Evolutionary conservation across 1,140 invertebrate species (phyloP), one percentile per base, ranked within the genome.

Genomic region (Maconellicoccus hirsutus): DNA sequence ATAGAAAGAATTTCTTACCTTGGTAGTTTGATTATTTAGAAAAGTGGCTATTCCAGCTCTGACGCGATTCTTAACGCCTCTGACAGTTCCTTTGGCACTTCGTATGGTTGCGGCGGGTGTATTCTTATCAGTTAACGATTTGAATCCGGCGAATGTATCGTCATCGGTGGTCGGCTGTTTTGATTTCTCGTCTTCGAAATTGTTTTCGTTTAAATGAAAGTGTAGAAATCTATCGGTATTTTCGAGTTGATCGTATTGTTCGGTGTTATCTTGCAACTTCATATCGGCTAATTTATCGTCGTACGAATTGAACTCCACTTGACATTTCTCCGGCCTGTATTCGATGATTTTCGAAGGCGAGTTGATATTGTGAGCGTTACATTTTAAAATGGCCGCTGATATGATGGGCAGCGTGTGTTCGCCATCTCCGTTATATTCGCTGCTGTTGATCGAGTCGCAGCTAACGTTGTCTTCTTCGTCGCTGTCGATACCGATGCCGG

Each of bases 11-110:
- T 14, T 16, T 14, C 61, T 81, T 76, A 91, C 89, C 85, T 89
- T 90, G 70, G 83, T 84, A 73, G 83, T 84, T 74, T 88, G 89
- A 75, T 91, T 87, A 76, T 92, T 89, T 16, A 96, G 83, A 79
- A 96, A 96, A 4, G 93, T 96, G 16, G 91, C 92, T 75, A 97
- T 96, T 73, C 94, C 93, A 70, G 93, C 92, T 75, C 93, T 82
- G 23, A 98, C 94, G 75, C 93, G 84, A 82, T 97, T 96, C 81
- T 92, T 94, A 63, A 96, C 93, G 66, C 93, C 93, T 21, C 94
- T 84, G 71, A 96, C 90, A 1, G 93, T 96, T 29, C 94, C 94
- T 78, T 91, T 91, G 72, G 89, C 87, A 82, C 93, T 96, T 74
- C 87, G 83, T 77, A 94, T 93, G 70, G 91, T 90, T n/a, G 76